Conservation (phyloP, 1,140 invertebrate genomes). For the Anastrepha obliqua region DNA sequence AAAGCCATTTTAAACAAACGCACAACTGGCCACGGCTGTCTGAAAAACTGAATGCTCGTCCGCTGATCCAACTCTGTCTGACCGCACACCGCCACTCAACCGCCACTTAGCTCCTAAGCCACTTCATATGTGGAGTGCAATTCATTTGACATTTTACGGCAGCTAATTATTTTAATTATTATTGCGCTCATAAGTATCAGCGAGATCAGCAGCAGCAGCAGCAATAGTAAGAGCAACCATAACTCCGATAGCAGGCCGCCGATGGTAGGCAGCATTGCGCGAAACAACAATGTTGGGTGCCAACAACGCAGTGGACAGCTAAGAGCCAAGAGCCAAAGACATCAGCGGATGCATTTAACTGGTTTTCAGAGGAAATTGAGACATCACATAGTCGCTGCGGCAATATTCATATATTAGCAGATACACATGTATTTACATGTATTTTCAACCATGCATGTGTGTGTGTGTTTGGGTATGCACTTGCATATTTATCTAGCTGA, state of each 20-base stretch:
- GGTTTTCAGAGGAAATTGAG: constrained; percentile 48
- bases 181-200: constrained; percentile 51
- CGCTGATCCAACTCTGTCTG: neutral
- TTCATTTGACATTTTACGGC: constrained; percentile 49
- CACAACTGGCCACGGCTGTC: neutral
- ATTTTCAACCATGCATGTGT: neutral
- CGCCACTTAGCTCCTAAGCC: neutral
- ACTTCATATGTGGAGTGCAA: constrained; percentile 36
- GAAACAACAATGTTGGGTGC: constrained; percentile 22
- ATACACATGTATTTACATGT: neutral
- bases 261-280: neutral
- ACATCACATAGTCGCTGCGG: constrained; percentile 20
- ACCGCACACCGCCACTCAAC: neutral
- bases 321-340: constrained; percentile 4
- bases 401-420: neutral
- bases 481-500: neutral
- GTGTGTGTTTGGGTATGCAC: neutral
- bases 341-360: constrained; percentile 48
- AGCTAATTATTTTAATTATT: constrained; percentile 52
- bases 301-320: neutral
- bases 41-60: neutral
- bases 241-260: neutral
- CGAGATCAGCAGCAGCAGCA: constrained; percentile 15
- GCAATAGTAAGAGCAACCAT: neutral
- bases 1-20: neutral